These are phyloP conservation scores for Scopus umbretta DNA, from an alignment of 2,113 vertebrate species.

Conservation along the genomic window DNA sequence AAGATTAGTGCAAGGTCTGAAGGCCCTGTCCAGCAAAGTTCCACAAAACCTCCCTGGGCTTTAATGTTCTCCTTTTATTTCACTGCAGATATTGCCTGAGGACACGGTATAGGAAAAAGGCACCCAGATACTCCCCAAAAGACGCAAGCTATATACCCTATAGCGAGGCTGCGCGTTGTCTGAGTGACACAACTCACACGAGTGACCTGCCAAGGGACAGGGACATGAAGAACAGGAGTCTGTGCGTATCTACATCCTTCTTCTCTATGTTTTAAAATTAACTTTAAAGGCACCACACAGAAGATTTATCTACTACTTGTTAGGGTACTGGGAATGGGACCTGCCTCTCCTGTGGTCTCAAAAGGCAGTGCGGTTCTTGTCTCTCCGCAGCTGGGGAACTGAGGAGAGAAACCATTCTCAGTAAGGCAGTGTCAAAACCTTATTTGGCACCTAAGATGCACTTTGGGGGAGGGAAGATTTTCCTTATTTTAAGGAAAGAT, in stretches of 20 bases:
- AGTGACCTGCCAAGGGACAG: background rate
- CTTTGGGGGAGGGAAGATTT: background rate
- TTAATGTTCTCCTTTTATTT: background rate
- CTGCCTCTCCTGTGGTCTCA: background rate
- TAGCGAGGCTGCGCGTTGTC: background rate
- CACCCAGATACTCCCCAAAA: background rate
- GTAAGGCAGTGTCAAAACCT: background rate
- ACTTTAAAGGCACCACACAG: background rate
- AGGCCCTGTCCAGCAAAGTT: background rate
- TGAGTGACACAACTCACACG: background rate
- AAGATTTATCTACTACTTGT: background rate
- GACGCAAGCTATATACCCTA: background rate
- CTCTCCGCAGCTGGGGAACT: background rate
- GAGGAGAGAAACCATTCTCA: background rate
- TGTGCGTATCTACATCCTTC: background rate
- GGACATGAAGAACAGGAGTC: background rate
- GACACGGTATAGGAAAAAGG: background rate
- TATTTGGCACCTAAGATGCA: background rate
- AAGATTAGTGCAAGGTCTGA: constrained; percentile 26
- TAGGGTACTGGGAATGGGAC: background rate
- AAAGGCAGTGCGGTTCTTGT: background rate
- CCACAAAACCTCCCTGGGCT: background rate
- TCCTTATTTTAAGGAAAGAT: too few relatives aligned
- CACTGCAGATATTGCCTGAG: background rate
- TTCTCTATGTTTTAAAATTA: background rate